Evolutionary conservation across 2,888 invertebrate species (phyloP).

Genomic region (Cosmia pyralina): DNA sequence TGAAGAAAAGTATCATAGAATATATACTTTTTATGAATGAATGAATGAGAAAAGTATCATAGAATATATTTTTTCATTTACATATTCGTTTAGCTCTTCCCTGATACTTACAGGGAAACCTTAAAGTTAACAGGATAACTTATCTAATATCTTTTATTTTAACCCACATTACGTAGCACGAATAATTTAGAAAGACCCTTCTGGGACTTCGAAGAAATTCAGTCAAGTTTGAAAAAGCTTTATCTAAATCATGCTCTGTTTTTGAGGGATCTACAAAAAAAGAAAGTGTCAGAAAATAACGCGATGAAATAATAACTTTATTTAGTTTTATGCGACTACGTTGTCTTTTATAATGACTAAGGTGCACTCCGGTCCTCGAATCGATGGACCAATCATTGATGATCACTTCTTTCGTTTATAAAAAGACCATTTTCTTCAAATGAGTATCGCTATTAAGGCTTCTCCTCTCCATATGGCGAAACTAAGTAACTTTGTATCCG

Average conservation of each 20-base stretch:
- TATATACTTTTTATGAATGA: too few relatives aligned
- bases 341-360: background rate
- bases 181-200: constrained; percentile 31
- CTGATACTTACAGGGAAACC: constrained; percentile 8
- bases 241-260: constrained; percentile 1
- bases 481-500: too few relatives aligned
- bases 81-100: constrained; percentile 15
- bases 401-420: background rate
- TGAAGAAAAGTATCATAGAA: background rate
- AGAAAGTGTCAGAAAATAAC: background rate
- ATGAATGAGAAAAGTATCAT: too few relatives aligned
- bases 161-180: constrained; percentile 20
- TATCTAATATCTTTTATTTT: constrained; percentile 30
- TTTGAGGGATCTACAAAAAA: background rate
- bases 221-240: constrained; percentile 18
- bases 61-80: constrained; percentile 5
- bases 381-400: too few relatives aligned
- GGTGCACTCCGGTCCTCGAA: background rate
- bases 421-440: background rate
- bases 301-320: background rate
- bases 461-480: too few relatives aligned
- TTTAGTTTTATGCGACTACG: too few relatives aligned
- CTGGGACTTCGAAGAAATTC: constrained; percentile 7
- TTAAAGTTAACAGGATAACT: constrained; percentile 35
- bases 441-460: too few relatives aligned